Evolutionary conservation across 2,113 vertebrate species (phyloP).

Genomic region (Neomonachus schauinslandi): DNA sequence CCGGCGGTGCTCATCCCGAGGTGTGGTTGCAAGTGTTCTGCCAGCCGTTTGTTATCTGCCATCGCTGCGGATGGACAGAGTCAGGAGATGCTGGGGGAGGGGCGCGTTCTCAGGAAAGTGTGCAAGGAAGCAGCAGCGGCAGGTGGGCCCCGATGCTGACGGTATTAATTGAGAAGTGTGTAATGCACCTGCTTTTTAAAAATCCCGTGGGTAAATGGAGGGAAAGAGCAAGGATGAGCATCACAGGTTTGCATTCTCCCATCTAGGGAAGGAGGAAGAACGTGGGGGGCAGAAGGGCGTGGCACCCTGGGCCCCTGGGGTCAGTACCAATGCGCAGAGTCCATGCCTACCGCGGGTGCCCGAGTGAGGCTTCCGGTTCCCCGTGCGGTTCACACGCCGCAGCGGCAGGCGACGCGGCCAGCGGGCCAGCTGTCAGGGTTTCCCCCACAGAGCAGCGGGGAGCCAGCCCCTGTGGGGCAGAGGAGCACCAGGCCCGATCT

Average conservation of each 20-base stretch:
- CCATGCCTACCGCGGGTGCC: background rate
- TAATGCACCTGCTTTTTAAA: background rate
- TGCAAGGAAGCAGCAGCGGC: background rate
- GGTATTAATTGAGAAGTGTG: background rate
- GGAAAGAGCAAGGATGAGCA: background rate
- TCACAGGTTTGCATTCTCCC: background rate
- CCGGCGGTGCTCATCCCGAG: background rate
- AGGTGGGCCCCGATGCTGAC: background rate
- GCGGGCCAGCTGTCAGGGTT: slow-evolving; percentile 48
- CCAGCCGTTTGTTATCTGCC: background rate
- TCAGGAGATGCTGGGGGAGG: background rate
- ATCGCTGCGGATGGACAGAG: background rate
- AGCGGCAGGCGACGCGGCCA: background rate
- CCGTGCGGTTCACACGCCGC: background rate
- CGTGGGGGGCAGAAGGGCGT: background rate
- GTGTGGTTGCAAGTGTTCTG: background rate
- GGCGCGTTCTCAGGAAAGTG: background rate
- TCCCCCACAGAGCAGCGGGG: background rate
- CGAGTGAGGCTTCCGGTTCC: background rate
- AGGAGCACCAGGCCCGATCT: background rate
- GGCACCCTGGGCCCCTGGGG: background rate
- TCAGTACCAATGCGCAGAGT: background rate
- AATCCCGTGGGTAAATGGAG: slow-evolving; percentile 17
- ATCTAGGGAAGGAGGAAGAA: background rate
- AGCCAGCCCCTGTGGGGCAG: background rate